Percentiles rank a stretch among this genome's conserved stretches.
Evolutionary conservation across 2,888 invertebrate genomes (phyloP).

Genomic region (Tortrix viridana): DNA sequence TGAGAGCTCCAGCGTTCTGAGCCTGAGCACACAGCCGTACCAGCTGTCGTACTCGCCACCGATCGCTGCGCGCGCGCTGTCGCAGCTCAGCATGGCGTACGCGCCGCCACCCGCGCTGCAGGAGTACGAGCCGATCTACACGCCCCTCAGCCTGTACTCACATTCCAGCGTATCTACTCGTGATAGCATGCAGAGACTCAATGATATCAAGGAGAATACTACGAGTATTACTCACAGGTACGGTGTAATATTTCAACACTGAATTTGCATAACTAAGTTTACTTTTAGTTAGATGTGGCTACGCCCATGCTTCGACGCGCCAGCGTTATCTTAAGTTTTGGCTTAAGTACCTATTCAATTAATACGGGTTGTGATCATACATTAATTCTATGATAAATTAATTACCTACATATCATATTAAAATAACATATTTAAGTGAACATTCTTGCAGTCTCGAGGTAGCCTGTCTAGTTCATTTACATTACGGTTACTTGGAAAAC

Average conservation of each 20-base stretch:
- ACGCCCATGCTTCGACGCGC: too few relatives aligned
- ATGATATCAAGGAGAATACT: constrained; percentile 71
- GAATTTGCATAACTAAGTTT: not conserved
- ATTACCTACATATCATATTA: too few relatives aligned
- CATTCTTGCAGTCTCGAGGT: too few relatives aligned
- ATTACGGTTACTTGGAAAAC: too few relatives aligned
- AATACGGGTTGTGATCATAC: too few relatives aligned
- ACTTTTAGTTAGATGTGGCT: too few relatives aligned
- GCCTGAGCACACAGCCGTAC: constrained; percentile 78
- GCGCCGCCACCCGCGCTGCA: constrained; percentile 85
- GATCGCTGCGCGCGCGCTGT: constrained; percentile 82
- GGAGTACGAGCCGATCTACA: constrained; percentile 79
- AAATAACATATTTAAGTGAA: too few relatives aligned
- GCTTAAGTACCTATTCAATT: too few relatives aligned
- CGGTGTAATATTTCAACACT: not conserved
- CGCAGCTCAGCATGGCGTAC: constrained; percentile 84
- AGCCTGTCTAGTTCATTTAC: too few relatives aligned
- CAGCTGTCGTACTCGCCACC: constrained; percentile 79
- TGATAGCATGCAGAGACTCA: constrained; percentile 76
- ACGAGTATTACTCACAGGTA: constrained; percentile 74
- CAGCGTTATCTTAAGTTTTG: too few relatives aligned
- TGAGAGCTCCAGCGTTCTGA: constrained; percentile 84
- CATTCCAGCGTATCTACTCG: constrained; percentile 78
- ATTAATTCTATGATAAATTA: too few relatives aligned
- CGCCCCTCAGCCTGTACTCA: constrained; percentile 75